Conservation (phyloP, 92 coral and sea anemone species). For the Parazoanthus swiftii region DNA sequence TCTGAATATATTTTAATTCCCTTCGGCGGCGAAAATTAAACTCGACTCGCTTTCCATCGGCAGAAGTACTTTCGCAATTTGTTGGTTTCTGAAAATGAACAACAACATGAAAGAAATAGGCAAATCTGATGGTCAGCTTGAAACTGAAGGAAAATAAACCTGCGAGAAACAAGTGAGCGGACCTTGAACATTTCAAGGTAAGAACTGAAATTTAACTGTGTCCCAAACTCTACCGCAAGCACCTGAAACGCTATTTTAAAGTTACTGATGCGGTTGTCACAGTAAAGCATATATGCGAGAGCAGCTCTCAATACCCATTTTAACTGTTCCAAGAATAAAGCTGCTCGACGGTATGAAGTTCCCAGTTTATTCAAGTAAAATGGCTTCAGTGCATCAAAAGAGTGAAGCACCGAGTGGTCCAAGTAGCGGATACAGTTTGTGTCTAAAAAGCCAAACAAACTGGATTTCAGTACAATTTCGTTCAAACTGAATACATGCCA, state of each 20-base stretch:
- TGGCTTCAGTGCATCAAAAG: neutral
- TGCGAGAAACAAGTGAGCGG: neutral
- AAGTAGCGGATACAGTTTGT: neutral
- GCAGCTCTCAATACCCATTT: neutral
- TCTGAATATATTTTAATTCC: constrained; percentile 22
- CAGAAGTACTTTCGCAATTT: neutral
- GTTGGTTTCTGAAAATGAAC: neutral
- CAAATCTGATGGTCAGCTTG: neutral
- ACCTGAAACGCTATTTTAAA: neutral
- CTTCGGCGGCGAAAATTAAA: constrained; percentile 1
- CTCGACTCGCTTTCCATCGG: neutral
- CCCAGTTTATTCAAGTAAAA: neutral
- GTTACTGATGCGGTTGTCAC: constrained; percentile 6
- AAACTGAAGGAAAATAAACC: neutral
- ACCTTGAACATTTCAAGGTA: neutral
- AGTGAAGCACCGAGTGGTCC: neutral
- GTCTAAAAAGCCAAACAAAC: neutral
- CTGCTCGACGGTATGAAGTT: neutral
- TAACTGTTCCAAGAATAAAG: neutral
- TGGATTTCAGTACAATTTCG: neutral
- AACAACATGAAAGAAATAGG: neutral
- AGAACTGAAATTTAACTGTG: neutral
- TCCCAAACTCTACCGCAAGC: constrained; percentile 30
- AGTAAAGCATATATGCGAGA: neutral
- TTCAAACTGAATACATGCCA: neutral